Evolutionary conservation across 2,888 invertebrate genomes (phyloP), one percentile per base, ranked within the genome.

Genomic region (Cacoxenus indagator): DNA sequence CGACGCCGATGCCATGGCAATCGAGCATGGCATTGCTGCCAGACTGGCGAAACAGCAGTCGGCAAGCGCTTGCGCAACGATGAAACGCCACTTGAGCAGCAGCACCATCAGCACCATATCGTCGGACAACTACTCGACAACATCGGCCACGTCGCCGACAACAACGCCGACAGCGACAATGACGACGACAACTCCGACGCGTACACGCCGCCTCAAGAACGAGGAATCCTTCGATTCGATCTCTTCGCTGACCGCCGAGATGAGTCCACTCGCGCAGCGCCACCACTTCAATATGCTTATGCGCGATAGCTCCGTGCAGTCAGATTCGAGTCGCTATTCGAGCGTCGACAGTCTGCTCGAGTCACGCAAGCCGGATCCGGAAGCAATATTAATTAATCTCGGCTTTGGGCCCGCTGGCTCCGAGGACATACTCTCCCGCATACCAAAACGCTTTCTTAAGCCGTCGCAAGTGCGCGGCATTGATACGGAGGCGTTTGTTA

Each of bases 331-430:
- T 78, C 91, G 91, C 70, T 94, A 94, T 82, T 95, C 95, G 65
- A 91, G 93, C 81, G 93, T 96, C 43, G 93, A 96, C 84, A 95
- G 94, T 85, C 90, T 96, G 64, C 88, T 97, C 78, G 95, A 96
- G 78, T 91, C 94, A 19, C 90, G 97, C 46, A 93, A 92, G 83
- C 94, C 95, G 24, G 96, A 97, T 89, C 96, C 97, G 0, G 96
- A 97, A 86, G 94, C 95, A 67, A 93, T 97, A 67, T 90, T 97
- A 29, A 88, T 95, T 64, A 94, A 93, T 74, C 89, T 95, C 67
- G 95, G 95, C 11, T 95, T 95, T 86, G 95, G 95, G 0, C 94
- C 93, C 8, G 90, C 91, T 68, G 91, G 90, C 75, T 91, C 92
- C 70, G 91, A 92, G 65, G 92, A 92, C 81, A 91, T 92, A 76